A percentile compares a stretch with the other conserved stretches of the same genome.
Conservation (phyloP, 2,888 invertebrate species). For the Synergus itoensis region DNA sequence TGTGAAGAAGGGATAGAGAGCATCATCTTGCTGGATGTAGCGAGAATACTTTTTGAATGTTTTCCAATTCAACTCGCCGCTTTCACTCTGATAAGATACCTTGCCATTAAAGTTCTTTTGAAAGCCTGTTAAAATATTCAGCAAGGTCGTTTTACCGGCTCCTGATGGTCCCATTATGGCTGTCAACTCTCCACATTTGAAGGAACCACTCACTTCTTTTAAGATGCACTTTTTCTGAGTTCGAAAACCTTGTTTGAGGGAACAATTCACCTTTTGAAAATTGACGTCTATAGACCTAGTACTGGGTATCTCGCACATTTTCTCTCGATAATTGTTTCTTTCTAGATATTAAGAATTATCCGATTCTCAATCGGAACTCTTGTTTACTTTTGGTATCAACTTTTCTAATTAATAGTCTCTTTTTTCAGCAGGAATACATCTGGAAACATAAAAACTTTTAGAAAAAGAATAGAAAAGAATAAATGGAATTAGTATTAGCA, state of each 20-base stretch:
- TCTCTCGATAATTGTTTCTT: neutral
- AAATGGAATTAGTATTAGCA: neutral
- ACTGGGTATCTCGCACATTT: slow-evolving; percentile 79
- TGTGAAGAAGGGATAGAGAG: slow-evolving; percentile 26
- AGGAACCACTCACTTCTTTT: slow-evolving; percentile 85
- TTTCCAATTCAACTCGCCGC: neutral
- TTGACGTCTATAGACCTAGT: slow-evolving; percentile 86
- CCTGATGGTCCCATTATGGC: slow-evolving; percentile 97
- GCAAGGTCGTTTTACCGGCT: slow-evolving; percentile 93
- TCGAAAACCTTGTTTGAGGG: slow-evolving; percentile 76
- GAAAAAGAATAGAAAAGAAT: neutral
- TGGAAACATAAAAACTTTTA: neutral
- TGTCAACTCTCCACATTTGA: slow-evolving; percentile 87
- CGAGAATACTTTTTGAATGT: slow-evolving; percentile 15
- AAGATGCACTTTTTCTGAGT: slow-evolving; percentile 81
- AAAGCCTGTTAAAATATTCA: slow-evolving; percentile 95
- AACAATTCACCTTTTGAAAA: slow-evolving; percentile 84
- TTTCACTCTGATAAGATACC: neutral
- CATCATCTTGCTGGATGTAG: slow-evolving; percentile 28
- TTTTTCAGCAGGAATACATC: neutral
- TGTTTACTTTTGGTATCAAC: neutral
- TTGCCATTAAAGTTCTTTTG: slow-evolving; percentile 78
- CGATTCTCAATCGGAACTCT: neutral
- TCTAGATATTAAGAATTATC: neutral
- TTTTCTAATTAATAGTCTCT: too few relatives aligned